Evolutionary conservation across 2,113 vertebrate genomes (phyloP).

Genomic region (Cairina moschata): DNA sequence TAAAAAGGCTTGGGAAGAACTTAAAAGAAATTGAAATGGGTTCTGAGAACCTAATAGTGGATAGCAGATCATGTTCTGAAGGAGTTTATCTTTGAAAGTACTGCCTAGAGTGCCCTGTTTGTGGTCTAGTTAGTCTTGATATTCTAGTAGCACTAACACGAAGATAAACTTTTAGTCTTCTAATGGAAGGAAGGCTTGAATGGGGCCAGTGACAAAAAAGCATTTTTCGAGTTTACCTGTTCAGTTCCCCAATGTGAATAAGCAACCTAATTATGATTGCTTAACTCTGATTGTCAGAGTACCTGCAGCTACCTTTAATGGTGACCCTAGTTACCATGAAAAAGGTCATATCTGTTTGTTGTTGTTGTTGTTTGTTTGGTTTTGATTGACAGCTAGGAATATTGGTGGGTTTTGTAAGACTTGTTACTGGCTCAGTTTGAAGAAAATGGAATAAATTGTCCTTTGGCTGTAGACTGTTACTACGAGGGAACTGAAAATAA

Average conservation of each 20-base stretch:
- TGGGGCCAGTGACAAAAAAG: background rate
- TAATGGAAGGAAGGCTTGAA: background rate
- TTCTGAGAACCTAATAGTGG: background rate
- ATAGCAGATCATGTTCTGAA: background rate
- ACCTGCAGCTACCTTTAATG: background rate
- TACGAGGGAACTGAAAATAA: background rate
- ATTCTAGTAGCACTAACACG: background rate
- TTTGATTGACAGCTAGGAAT: background rate
- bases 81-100: background rate
- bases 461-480: background rate
- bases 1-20: background rate
- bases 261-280: background rate
- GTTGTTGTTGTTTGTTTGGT: background rate
- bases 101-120: background rate
- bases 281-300: background rate
- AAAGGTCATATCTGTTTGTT: background rate
- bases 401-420: background rate
- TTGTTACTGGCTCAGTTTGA: background rate
- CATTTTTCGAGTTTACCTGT: too few relatives aligned
- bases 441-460: background rate
- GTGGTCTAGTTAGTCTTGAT: background rate
- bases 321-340: background rate
- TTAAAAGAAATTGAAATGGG: background rate
- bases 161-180: background rate
- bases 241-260: background rate